Percentiles rank a stretch among this genome's conserved stretches.
Evolutionary conservation across 2,888 invertebrate species (phyloP).

Genomic region (Eudasyphora cyanicolor): DNA sequence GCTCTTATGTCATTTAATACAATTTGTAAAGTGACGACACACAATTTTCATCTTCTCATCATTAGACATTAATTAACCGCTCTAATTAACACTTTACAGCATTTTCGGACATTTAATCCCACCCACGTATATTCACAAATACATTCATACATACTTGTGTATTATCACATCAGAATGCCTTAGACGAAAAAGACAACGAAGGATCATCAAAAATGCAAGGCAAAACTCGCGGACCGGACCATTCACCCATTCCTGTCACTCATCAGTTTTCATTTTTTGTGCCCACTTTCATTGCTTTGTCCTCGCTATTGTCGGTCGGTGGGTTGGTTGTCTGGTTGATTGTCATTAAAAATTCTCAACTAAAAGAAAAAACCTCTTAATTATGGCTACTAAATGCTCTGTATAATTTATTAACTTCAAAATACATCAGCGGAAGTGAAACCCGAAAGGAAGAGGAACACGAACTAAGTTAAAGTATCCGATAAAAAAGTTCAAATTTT

Average conservation of each 20-base stretch:
- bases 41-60: neutral
- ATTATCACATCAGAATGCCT: neutral
- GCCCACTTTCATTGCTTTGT: neutral
- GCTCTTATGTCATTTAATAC: neutral
- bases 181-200: neutral
- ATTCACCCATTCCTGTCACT: neutral
- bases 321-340: neutral
- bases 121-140: neutral
- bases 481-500: conserved; percentile 4
- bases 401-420: conserved; percentile 43
- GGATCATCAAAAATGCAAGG: conserved; percentile 1
- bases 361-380: conserved; percentile 37
- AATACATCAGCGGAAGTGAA: neutral
- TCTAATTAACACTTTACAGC: conserved; percentile 21
- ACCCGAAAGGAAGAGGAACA: neutral
- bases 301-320: neutral
- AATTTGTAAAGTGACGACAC: neutral
- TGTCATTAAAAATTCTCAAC: conserved; percentile 41
- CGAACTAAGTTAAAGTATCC: conserved; percentile 6
- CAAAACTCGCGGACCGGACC: neutral
- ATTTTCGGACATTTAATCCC: neutral
- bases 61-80: neutral
- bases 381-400: conserved; percentile 36
- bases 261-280: conserved; percentile 8
- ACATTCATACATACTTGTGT: neutral